These are phyloP conservation scores for Zaprionus taronus DNA, from an alignment of 1,140 invertebrate species.

Conservation along the genomic window DNA sequence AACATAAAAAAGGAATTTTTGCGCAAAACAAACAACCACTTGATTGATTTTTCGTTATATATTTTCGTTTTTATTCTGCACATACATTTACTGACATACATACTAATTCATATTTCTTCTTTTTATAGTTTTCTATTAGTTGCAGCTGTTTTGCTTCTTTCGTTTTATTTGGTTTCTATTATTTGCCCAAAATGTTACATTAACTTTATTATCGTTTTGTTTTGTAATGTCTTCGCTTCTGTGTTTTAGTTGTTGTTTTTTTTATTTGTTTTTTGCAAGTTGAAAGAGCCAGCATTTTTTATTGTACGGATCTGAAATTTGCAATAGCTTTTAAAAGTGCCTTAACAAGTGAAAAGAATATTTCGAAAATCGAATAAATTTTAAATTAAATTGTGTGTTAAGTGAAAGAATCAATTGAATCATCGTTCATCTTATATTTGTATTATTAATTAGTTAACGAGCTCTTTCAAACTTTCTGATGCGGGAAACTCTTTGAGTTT, in stretches of 20 bases:
- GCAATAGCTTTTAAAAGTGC: constrained; percentile 47
- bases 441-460: constrained; percentile 5
- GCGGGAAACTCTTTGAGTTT: background rate
- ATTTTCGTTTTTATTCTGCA: constrained; percentile 74
- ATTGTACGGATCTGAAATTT: constrained; percentile 30
- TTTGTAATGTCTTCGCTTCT: constrained; percentile 32
- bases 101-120: constrained; percentile 70
- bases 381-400: background rate
- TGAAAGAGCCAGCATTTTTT: constrained; percentile 50
- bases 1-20: background rate
- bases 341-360: constrained; percentile 34
- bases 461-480: constrained; percentile 44
- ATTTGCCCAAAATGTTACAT: constrained; percentile 33
- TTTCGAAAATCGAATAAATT: constrained; percentile 19
- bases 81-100: constrained; percentile 71
- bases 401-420: constrained; percentile 20
- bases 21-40: background rate
- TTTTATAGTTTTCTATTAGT: constrained; percentile 57
- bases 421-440: constrained; percentile 18
- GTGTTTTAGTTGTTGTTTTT: constrained; percentile 32
- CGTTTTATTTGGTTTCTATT: constrained; percentile 47
- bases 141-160: constrained; percentile 49
- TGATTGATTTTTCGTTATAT: constrained; percentile 1
- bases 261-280: constrained; percentile 33
- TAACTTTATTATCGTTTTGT: constrained; percentile 32